Evolutionary conservation across 2,113 vertebrate species (phyloP).

Genomic region (Scomber scombrus): DNA sequence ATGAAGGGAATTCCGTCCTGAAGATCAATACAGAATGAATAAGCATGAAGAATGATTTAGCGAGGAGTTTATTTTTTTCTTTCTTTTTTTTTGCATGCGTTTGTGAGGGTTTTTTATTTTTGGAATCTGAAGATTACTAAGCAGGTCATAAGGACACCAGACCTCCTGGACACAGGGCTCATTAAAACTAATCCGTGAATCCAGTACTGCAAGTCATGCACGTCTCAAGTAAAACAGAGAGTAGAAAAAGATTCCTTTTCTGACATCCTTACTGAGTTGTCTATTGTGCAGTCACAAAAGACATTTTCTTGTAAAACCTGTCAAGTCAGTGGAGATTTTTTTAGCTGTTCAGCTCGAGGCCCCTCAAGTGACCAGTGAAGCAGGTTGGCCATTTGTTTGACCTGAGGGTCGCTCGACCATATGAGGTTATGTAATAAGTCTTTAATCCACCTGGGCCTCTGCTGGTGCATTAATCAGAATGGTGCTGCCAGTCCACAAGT

Average conservation of each 20-base stretch:
- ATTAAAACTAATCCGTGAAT: not conserved
- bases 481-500: constrained; percentile 56
- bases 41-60: constrained; percentile 1
- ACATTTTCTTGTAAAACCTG: constrained; percentile 17
- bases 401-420: constrained; percentile 15
- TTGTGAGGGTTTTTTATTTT: too few relatives aligned
- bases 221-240: not conserved
- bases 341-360: constrained; percentile 10
- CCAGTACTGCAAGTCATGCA: too few relatives aligned
- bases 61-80: too few relatives aligned
- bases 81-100: too few relatives aligned
- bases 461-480: constrained; percentile 53
- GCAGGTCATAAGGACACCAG: not conserved
- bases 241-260: not conserved
- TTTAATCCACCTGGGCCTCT: constrained; percentile 52
- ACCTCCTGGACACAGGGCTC: not conserved
- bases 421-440: constrained; percentile 68
- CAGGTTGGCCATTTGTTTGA: constrained; percentile 38
- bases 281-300: not conserved
- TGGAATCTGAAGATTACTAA: not conserved
- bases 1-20: not conserved
- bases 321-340: not conserved
- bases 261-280: not conserved
- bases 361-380: constrained; percentile 37
- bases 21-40: not conserved